These are phyloP conservation scores for Microchrysa polita DNA, from an alignment of 2,888 invertebrate genomes.

Conservation along the genomic window DNA sequence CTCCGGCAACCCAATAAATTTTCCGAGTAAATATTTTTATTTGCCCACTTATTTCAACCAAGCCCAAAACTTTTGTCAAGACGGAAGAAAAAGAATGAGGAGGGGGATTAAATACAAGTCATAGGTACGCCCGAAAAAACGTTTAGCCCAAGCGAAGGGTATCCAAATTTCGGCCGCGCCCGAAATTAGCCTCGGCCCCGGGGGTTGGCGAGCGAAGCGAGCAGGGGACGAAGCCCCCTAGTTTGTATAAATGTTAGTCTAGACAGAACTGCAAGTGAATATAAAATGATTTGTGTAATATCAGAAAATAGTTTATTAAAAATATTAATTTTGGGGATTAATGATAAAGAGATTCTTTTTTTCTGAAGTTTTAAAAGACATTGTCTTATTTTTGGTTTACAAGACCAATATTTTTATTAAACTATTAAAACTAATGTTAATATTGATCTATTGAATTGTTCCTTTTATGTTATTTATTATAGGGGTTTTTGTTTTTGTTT, in stretches of 20 bases:
- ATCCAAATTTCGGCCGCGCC: too few species aligned
- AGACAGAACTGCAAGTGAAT: neutral
- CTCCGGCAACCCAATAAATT: too few species aligned
- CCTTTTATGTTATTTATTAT: conserved; percentile 66
- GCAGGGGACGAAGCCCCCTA: too few species aligned
- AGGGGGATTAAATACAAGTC: too few species aligned
- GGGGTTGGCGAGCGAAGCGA: too few species aligned
- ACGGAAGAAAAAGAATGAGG: too few species aligned
- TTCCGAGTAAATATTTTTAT: too few species aligned
- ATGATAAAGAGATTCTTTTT: conserved; percentile 68
- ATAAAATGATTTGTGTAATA: conserved; percentile 13
- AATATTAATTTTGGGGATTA: conserved; percentile 79
- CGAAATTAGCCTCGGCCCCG: too few species aligned
- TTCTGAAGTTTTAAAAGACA: conserved; percentile 71
- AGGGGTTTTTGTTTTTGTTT: conserved; percentile 67
- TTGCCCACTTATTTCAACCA: too few species aligned
- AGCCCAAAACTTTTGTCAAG: too few species aligned
- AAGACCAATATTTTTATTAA: conserved; percentile 75
- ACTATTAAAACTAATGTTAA: conserved; percentile 72
- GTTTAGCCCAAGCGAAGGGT: too few species aligned
- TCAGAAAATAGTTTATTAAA: conserved; percentile 53
- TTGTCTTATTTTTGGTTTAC: conserved; percentile 72
- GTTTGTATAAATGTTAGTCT: conserved; percentile 7
- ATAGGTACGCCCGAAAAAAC: too few species aligned
- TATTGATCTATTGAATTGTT: conserved; percentile 63